A percentile compares a stretch with the other conserved stretches of the same genome.
These are phyloP conservation scores for Clavelina lepadiformis DNA, from an alignment of 23 tunicate species.

Conservation along the genomic window DNA sequence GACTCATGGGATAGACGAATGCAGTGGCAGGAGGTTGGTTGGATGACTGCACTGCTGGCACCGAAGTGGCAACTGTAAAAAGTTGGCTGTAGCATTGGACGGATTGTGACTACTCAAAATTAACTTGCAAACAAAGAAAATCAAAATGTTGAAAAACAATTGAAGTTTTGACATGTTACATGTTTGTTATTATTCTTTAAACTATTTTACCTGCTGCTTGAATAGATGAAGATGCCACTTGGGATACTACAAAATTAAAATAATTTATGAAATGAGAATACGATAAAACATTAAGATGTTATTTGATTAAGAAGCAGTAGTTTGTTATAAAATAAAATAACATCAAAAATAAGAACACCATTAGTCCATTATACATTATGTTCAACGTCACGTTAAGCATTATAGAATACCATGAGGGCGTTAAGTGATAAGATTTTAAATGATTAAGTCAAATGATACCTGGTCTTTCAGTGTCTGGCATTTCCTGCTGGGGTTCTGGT, in stretches of 20 bases:
- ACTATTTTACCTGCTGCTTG: conserved; percentile 39
- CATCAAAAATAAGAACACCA: too few species aligned
- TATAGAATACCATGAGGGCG: too few species aligned
- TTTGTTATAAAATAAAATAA: too few species aligned
- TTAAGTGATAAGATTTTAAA: too few species aligned
- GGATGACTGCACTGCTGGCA: conserved; percentile 14
- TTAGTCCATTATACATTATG: too few species aligned
- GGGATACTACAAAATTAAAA: too few species aligned
- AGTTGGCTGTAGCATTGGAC: neutral
- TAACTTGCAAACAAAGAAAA: neutral
- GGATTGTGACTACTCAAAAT: neutral
- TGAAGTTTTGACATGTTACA: neutral
- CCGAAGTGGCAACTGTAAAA: conserved; percentile 18
- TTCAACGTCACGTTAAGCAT: too few species aligned
- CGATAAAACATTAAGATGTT: too few species aligned
- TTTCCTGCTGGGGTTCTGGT: conserved; percentile 92
- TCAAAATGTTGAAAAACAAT: neutral
- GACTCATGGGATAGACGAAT: conserved; percentile 88
- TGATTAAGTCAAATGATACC: too few species aligned
- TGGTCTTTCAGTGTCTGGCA: conserved; percentile 54
- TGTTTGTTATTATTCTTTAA: too few species aligned
- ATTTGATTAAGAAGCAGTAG: too few species aligned
- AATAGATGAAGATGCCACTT: conserved; percentile 72
- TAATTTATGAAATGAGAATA: too few species aligned
- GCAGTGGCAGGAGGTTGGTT: conserved; percentile 31